Evolutionary conservation across 2,113 vertebrate genomes (phyloP), one percentile per base, ranked within the genome.

Genomic region (Dicerorhinus sumatrensis): DNA sequence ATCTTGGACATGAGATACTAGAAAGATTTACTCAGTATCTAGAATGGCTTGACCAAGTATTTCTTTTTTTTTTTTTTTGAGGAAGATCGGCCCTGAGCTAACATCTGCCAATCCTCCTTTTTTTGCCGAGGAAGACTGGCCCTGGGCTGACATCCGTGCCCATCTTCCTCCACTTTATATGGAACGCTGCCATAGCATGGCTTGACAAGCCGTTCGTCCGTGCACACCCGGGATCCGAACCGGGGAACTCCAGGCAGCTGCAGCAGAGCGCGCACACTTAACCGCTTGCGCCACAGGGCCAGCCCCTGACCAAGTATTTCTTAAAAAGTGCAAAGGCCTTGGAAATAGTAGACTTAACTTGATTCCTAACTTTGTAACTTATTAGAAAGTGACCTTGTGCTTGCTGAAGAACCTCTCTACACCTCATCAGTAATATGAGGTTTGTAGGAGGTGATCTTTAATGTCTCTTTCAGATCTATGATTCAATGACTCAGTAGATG

Each of bases 401-500:
- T 91, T 96, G 13, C 27, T 72, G 18, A 87, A 33, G 23, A 96
- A 92, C 6, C 20, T 84, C 17, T 76, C 11, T 31, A 58, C 16
- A 87, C 9, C 29, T 92, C 20, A 54, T 72, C 17, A 29, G 14
- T 90, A 77, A 90, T 36, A 36, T 3, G 7, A 81, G 3, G 5
- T 95, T 96, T 82, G 27, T 39, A 77, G 42, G 51, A 96, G 14
- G 9, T 94, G 83, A 96, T 76, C 80, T 95, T 83, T 92, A 89
- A 86, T 92, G 79, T 70, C 51, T 31, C 56, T 92, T 82, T 95
- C 54, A 92, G 23, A 18, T 83, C 58, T 95, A 20, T 84, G 75
- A 94, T 42, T 69, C 79, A 89, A 27, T 96, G 92, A 96, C 36
- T 94, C 70, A 76, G 42, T 56, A 84, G n/a, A 90, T 95, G 87